Evolutionary conservation across 2,888 invertebrate species (phyloP), one percentile per base, ranked within the genome.

Genomic region (Ornithoptera priamus): DNA sequence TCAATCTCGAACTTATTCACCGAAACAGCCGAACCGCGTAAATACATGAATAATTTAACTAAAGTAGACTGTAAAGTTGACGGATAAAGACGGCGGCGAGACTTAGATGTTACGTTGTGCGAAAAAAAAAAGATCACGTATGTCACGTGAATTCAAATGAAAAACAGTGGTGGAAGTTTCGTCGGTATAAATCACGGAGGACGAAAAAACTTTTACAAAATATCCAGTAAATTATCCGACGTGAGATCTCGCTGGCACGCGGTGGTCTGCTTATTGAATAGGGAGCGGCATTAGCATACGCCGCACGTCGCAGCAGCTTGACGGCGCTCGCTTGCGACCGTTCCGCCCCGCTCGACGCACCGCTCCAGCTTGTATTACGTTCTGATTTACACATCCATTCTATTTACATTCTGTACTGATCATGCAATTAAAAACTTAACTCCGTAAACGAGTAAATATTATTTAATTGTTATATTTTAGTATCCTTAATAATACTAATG

Each of bases 201-300:
- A 88, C 87, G 89, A 91, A 92, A 91, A 92, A 92, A 92, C 86
- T 92, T 92, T 90, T 90, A 92, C 92, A 92, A 92, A 92, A 92
- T 92, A 92, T 90, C 90, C 90, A 92, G 92, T 91, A 92, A 92
- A 92, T 92, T 92, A 92, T 92, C 91, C 90, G 90, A 91, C 92
- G 92, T 91, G 92, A 91, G 89, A 90, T 90, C 88, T 92, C 85
- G 85, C 86, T 86, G 89, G 90, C 90, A 89, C 90, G 91, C 87
- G 88, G 89, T 86, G 90, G 92, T 89, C 90, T 88, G 90, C 90
- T 92, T 92, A 92, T 92, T 92, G 92, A 92, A 92, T 92, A 92
- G 91, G 89, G 86, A 85, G 81, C 77, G 79, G 81, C 82, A 90
- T 92, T 92, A 92, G 90, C 90, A 92, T 92, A 90, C 92, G 82